These are phyloP conservation scores for Paratrypauchen microcephalus DNA, from an alignment of 2,797 vertebrate species.

Conservation along the genomic window DNA sequence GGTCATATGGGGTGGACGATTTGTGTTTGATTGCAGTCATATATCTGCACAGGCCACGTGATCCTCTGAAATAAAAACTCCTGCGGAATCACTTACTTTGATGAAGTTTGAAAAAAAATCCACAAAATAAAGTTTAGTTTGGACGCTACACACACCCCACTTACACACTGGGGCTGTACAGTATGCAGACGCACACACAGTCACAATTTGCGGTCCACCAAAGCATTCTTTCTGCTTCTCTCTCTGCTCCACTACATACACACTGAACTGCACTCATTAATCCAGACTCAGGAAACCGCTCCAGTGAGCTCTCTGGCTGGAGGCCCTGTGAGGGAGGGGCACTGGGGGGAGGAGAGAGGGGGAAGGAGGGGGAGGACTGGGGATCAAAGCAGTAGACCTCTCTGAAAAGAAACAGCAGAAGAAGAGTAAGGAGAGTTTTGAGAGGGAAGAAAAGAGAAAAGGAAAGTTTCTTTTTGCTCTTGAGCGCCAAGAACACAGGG, in stretches of 20 bases:
- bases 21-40: slow-evolving; percentile 57
- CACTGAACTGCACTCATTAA: slow-evolving; percentile 81
- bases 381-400: slow-evolving; percentile 76
- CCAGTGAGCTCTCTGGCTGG: slow-evolving; percentile 93
- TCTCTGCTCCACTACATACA: slow-evolving; percentile 44
- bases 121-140: slow-evolving; percentile 81
- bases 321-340: slow-evolving; percentile 80
- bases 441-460: slow-evolving; percentile 76
- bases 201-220: slow-evolving; percentile 73
- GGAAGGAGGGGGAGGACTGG: slow-evolving; percentile 23
- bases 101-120: slow-evolving; percentile 65
- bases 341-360: slow-evolving; percentile 11
- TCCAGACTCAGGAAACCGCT: slow-evolving; percentile 87
- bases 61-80: slow-evolving; percentile 56
- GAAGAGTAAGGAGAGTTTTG: slow-evolving; percentile 75
- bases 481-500: slow-evolving; percentile 62
- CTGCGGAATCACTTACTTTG: slow-evolving; percentile 72
- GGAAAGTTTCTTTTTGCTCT: slow-evolving; percentile 72
- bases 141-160: slow-evolving; percentile 63
- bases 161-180: slow-evolving; percentile 32
- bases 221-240: slow-evolving; percentile 64
- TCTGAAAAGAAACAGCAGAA: slow-evolving; percentile 79
- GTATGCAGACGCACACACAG: slow-evolving; percentile 66
- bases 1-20: slow-evolving; percentile 43
- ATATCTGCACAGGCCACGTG: slow-evolving; percentile 45